Conservation (phyloP, 64 coral and sea anemone genomes). For the Acropora yongei region DNA sequence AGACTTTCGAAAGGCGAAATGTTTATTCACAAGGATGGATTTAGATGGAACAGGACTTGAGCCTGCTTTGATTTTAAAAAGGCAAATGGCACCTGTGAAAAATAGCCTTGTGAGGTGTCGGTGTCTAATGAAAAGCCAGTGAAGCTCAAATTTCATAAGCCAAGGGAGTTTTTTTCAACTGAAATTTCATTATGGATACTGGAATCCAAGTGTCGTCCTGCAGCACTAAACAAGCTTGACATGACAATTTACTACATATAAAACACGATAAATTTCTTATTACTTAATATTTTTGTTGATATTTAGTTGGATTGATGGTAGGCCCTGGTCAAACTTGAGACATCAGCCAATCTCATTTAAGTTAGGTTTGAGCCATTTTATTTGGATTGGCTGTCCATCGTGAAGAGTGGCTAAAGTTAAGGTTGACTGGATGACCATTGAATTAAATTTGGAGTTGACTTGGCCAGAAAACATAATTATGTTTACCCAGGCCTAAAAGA, state of each 20-base stretch:
- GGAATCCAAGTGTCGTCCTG: conserved; percentile 46
- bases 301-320: conserved; percentile 20
- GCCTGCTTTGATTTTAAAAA: conserved; percentile 23
- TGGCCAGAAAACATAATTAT: conserved; percentile 17
- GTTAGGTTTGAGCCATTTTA: background rate
- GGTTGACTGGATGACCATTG: conserved; percentile 5
- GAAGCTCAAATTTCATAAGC: conserved; percentile 55
- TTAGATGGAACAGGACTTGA: conserved; percentile 63
- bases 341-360: background rate
- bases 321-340: conserved; percentile 10
- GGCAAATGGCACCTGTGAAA: background rate
- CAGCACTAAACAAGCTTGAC: conserved; percentile 42
- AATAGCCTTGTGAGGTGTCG: conserved; percentile 24
- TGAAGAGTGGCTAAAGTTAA: conserved; percentile 10
- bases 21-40: conserved; percentile 66
- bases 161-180: conserved; percentile 47
- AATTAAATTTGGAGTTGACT: conserved; percentile 12
- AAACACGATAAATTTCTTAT: conserved; percentile 11
- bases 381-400: conserved; percentile 16
- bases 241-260: background rate
- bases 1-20: conserved; percentile 59
- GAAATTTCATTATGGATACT: conserved; percentile 72
- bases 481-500: conserved; percentile 2
- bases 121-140: conserved; percentile 53
- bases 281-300: conserved; percentile 11